Evolutionary conservation across 2,888 invertebrate genomes (phyloP).

Genomic region (Alloplasta piceator): DNA sequence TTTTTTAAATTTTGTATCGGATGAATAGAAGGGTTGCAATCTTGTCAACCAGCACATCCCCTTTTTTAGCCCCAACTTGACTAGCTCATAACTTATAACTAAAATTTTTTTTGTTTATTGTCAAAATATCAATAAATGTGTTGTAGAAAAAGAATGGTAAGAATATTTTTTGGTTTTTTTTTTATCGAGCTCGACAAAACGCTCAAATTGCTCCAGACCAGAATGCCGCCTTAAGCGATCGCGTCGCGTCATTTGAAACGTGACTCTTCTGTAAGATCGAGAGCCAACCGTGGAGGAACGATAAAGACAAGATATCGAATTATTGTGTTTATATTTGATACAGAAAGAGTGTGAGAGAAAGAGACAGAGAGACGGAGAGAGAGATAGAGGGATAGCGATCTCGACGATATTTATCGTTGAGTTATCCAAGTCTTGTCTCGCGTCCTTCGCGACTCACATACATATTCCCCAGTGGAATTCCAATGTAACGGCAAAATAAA

Average conservation of each 20-base stretch:
- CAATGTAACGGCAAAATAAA: constrained; percentile 32
- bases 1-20: too few species aligned
- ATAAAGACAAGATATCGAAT: constrained; percentile 48
- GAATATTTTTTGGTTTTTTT: too few species aligned
- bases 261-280: constrained; percentile 44
- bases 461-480: constrained; percentile 47
- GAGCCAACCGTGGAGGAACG: constrained; percentile 23
- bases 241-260: constrained; percentile 44
- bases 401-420: neutral
- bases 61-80: too few species aligned
- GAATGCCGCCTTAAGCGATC: too few species aligned
- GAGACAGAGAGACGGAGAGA: constrained; percentile 41
- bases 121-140: too few species aligned
- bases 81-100: too few species aligned
- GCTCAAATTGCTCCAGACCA: too few species aligned
- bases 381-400: constrained; percentile 21
- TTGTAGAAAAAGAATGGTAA: too few species aligned
- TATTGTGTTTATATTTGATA: constrained; percentile 41
- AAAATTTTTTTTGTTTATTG: too few species aligned
- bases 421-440: neutral
- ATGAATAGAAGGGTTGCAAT: too few species aligned
- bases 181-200: too few species aligned
- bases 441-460: constrained; percentile 23
- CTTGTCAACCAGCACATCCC: too few species aligned
- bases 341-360: constrained; percentile 8